Base-by-base conservation (phyloP, 2,797 vertebrate genomes). In the Coreius guichenoti region DNA sequence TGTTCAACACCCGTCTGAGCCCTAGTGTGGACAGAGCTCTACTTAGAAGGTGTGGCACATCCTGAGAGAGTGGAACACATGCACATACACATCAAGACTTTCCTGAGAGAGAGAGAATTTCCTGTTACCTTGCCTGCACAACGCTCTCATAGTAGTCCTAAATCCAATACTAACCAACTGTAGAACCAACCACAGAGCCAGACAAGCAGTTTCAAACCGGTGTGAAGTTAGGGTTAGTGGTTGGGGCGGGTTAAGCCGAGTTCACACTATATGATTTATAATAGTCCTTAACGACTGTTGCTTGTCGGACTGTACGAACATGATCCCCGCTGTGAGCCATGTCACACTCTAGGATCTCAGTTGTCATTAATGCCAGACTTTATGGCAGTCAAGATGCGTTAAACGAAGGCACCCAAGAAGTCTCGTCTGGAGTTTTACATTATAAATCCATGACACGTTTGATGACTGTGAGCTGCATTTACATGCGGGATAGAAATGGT, bases 61-160 rank as follows among this genome's bases (percentile, higher is more conserved):
- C 82, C 85, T 89, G 84, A 83, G 33, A 82, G 74, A 74, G 45
- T 85, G 84, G 80, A 83, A 91, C 89, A 83, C 83, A 86, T 82
- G 80, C 76, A 86, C 31, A 47, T 80, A 47, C 33, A 83, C 80
- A 75, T 49, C 78, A 12, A 87, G 75, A 29, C 77, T 81, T n/a
- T n/a, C n/a, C n/a, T n/a, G n/a, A n/a, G n/a, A n/a, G n/a, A n/a
- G n/a, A n/a, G n/a, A n/a, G n/a, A 73, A 78, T 88, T 63, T 87
- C 54, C 74, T 39, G 33, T 12, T 33, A 43, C 80, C 19, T 14
- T 63, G 61, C 45, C 45, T 76, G 54, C 74, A 90, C 81, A 90
- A 86, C 67, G 65, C 23, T 8, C 63, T 82, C 49, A 58, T 36
- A 33, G 68, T 61, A 33, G 17, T 39, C 70, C 63, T 39, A 79